These are phyloP conservation scores for Onychostoma macrolepis DNA, from an alignment of 2,113 vertebrate genomes.

Conservation along the genomic window DNA sequence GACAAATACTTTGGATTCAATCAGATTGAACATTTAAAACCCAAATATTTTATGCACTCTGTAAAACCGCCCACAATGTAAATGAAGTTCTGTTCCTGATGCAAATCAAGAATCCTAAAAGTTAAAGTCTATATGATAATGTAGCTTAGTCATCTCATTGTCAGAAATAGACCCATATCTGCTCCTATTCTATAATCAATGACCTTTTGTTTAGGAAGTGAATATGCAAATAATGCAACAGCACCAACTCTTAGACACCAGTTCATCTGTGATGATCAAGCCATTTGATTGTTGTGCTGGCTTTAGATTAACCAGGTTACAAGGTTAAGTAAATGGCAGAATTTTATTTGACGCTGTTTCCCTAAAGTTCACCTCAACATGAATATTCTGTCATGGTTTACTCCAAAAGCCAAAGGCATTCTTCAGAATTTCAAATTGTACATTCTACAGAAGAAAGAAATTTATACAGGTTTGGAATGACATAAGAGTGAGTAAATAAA, in stretches of 20 bases:
- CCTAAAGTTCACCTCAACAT: background rate
- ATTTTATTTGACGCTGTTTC: too few relatives aligned
- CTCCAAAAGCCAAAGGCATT: background rate
- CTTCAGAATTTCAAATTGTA: background rate
- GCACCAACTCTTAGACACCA: background rate
- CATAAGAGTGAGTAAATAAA: background rate
- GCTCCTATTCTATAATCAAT: background rate
- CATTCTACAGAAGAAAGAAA: background rate
- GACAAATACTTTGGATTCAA: background rate
- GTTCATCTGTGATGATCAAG: background rate
- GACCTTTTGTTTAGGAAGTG: background rate
- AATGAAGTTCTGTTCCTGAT: conserved; percentile 3
- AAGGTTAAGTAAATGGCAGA: background rate
- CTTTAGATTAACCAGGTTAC: background rate
- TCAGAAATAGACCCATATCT: background rate
- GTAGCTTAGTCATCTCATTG: background rate
- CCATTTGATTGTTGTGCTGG: background rate
- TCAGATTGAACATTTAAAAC: background rate
- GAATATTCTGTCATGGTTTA: background rate
- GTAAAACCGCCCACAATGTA: conserved; percentile 7
- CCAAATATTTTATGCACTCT: background rate
- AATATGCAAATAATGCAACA: background rate
- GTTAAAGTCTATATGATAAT: conserved; percentile 3
- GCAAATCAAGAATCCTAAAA: background rate
- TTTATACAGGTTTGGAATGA: background rate